These are phyloP conservation scores for Donacobius atricapilla DNA, from an alignment of 2,113 vertebrate species.

Conservation along the genomic window DNA sequence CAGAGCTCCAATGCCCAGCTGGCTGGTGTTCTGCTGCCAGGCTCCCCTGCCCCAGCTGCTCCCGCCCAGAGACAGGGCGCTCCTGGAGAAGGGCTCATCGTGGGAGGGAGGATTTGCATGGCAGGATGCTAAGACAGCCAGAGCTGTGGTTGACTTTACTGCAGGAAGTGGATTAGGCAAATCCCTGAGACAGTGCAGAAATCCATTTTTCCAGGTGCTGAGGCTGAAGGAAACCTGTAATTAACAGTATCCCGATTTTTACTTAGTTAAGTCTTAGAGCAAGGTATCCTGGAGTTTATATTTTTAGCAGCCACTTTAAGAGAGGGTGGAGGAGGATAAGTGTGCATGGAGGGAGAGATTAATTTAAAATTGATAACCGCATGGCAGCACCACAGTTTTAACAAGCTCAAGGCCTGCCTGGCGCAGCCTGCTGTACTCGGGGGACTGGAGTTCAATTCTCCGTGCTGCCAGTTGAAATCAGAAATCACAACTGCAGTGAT, in stretches of 20 bases:
- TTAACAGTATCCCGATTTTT: slow-evolving; percentile 64
- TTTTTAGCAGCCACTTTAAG: slow-evolving; percentile 78
- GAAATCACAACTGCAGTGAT: slow-evolving; percentile 82
- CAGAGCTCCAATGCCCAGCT: neutral
- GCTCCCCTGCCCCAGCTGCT: neutral
- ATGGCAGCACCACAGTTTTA: slow-evolving; percentile 71
- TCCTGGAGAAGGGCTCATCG: neutral
- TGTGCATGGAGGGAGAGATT: slow-evolving; percentile 67
- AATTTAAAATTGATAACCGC: slow-evolving; percentile 81
- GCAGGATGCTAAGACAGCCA: neutral
- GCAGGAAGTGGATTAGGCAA: slow-evolving; percentile 41
- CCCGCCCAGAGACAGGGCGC: neutral
- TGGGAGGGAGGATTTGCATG: slow-evolving; percentile 8
- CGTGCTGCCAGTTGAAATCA: slow-evolving; percentile 82
- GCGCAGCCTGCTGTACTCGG: slow-evolving; percentile 64
- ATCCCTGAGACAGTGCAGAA: slow-evolving; percentile 27
- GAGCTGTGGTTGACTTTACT: slow-evolving; percentile 19
- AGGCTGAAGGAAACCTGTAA: slow-evolving; percentile 63
- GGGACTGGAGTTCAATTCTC: slow-evolving; percentile 78
- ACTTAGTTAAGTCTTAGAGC: slow-evolving; percentile 70
- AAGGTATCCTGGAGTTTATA: slow-evolving; percentile 74
- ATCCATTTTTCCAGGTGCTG: slow-evolving; percentile 54
- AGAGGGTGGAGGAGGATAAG: slow-evolving; percentile 58
- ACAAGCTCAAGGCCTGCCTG: slow-evolving; percentile 77
- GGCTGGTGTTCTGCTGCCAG: neutral